These are phyloP conservation scores for Poicephalus gulielmi DNA, from an alignment of 2,113 vertebrate genomes.

Conservation along the genomic window DNA sequence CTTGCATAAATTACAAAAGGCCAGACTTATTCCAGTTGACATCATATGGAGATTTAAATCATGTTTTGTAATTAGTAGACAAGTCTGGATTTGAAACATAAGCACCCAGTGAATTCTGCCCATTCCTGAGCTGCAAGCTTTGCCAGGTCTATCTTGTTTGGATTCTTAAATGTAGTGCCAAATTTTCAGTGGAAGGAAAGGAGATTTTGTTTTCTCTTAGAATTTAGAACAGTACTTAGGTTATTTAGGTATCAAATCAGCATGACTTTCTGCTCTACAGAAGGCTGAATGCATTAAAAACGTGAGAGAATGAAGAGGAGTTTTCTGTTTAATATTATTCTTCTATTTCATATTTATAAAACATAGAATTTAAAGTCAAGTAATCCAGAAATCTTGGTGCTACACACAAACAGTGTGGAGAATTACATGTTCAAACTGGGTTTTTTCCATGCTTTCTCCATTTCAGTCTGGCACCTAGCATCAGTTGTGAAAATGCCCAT, in stretches of 20 bases:
- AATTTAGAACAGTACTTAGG: background rate
- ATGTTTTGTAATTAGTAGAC: background rate
- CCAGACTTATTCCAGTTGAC: background rate
- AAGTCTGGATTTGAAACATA: background rate
- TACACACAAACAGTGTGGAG: background rate
- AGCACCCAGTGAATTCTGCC: background rate
- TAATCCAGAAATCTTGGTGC: background rate
- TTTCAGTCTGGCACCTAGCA: background rate
- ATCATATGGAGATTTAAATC: background rate
- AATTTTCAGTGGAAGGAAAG: background rate
- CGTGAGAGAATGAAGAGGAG: background rate
- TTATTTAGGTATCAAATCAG: background rate
- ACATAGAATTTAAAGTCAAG: background rate
- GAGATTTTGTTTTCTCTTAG: background rate
- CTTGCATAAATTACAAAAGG: background rate
- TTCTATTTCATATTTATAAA: background rate
- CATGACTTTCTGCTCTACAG: background rate
- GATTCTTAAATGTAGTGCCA: background rate
- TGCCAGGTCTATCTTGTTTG: background rate
- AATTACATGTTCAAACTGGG: background rate
- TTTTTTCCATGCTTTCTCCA: background rate
- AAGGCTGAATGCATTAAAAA: background rate
- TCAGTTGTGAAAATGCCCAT: background rate
- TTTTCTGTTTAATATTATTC: background rate
- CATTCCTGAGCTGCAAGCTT: background rate